Conservation (phyloP, 2,888 invertebrate species). For the Sinodicranocentrus sp. region DNA sequence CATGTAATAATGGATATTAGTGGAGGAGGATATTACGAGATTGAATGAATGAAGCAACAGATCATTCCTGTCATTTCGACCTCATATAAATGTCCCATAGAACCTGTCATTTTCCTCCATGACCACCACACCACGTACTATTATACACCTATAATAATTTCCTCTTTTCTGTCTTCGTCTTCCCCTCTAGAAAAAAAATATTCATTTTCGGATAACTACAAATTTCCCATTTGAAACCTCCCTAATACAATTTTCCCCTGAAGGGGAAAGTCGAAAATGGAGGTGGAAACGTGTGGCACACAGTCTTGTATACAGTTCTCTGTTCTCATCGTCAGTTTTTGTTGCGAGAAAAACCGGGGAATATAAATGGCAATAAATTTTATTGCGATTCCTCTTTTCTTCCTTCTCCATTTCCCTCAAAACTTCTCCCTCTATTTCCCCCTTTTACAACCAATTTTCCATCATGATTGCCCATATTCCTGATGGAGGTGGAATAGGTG, state of each 20-base stretch:
- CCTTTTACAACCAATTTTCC: constrained; percentile 59
- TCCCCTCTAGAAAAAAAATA: too few species aligned
- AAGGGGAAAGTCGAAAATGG: too few species aligned
- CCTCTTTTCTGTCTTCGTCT: background rate
- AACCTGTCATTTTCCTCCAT: constrained; percentile 12
- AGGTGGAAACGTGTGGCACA: too few species aligned
- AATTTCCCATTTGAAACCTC: too few species aligned
- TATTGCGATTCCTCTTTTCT: constrained; percentile 28
- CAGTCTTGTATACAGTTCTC: background rate
- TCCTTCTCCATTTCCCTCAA: constrained; percentile 27
- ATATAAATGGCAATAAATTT: constrained; percentile 45
- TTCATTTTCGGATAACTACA: too few species aligned
- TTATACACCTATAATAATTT: background rate
- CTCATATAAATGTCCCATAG: background rate
- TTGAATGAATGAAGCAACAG: constrained; percentile 34
- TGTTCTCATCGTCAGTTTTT: background rate
- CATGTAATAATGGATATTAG: constrained; percentile 15
- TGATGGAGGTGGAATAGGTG: too few species aligned
- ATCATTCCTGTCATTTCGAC: background rate
- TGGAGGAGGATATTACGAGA: background rate
- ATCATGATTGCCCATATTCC: constrained; percentile 15
- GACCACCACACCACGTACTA: background rate
- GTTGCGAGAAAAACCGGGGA: background rate
- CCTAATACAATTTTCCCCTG: too few species aligned
- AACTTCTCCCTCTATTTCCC: constrained; percentile 13